Conservation (phyloP, 2,797 vertebrate genomes). For the Catamblyrhynchus diadema region DNA sequence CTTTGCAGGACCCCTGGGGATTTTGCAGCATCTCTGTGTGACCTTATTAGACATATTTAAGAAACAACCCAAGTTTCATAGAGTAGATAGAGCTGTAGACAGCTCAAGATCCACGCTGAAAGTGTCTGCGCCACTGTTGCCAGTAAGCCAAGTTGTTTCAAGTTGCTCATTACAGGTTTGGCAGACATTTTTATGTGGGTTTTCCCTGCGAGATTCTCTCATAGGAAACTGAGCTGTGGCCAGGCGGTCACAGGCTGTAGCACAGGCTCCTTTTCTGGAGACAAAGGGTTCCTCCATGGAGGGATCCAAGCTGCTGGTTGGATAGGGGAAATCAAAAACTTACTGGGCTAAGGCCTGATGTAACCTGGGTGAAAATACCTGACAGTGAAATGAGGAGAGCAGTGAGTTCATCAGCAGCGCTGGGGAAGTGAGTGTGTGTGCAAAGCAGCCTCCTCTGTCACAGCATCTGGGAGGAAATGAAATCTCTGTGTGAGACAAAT, state of each 20-base stretch:
- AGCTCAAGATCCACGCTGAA: neutral
- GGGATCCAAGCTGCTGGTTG: neutral
- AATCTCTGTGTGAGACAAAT: constrained; percentile 19
- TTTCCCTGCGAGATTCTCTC: neutral
- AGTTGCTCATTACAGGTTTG: neutral
- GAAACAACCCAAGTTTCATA: neutral
- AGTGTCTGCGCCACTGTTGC: neutral
- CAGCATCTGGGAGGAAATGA: constrained; percentile 2
- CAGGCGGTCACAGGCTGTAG: neutral
- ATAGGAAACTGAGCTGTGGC: rapidly evolving
- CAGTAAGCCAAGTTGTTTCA: neutral
- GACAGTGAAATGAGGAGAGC: neutral
- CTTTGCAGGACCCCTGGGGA: neutral
- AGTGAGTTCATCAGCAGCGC: neutral
- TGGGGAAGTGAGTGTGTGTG: neutral
- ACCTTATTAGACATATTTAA: neutral
- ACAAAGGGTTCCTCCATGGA: neutral
- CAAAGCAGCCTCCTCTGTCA: neutral
- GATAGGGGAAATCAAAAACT: neutral
- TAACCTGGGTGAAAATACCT: neutral
- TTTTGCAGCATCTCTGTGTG: neutral
- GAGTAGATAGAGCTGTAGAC: neutral
- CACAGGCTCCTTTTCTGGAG: neutral
- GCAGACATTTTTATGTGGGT: neutral
- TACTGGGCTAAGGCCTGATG: neutral